A percentile compares a stretch with the other conserved stretches of the same genome.
These are phyloP conservation scores for Xyrauchen texanus DNA, from an alignment of 2,113 vertebrate species.

Conservation along the genomic window DNA sequence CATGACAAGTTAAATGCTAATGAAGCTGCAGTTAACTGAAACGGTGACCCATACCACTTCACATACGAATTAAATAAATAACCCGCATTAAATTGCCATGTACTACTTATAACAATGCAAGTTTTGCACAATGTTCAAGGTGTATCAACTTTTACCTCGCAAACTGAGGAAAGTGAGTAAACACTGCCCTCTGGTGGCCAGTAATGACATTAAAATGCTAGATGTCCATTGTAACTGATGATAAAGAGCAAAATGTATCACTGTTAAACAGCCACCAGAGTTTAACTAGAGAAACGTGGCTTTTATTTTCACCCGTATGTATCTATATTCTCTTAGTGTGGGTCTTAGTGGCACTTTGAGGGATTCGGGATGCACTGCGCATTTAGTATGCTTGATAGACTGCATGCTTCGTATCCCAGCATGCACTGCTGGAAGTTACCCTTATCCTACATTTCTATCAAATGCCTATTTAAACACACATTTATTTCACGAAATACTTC, in stretches of 20 bases:
- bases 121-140: too few species aligned
- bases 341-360: too few species aligned
- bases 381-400: background rate
- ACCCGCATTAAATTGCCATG: too few species aligned
- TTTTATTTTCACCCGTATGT: background rate
- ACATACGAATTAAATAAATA: too few species aligned
- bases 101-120: too few species aligned
- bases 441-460: background rate
- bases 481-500: background rate
- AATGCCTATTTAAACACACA: background rate
- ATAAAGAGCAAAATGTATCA: background rate
- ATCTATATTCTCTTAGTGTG: background rate
- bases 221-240: too few species aligned
- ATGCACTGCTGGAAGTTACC: background rate
- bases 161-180: background rate
- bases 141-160: too few species aligned
- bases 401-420: background rate
- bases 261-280: background rate
- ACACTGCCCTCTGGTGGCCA: slow-evolving; percentile 7
- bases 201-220: background rate
- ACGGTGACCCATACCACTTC: too few species aligned
- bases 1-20: too few species aligned
- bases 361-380: background rate
- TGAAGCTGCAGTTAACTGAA: too few species aligned
- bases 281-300: background rate